A percentile compares a stretch with the other conserved stretches of the same genome.
phyloP scores from a whole-genome alignment of 2,113 vertebrate genomes.

The Brachirus orientalis region DNA sequence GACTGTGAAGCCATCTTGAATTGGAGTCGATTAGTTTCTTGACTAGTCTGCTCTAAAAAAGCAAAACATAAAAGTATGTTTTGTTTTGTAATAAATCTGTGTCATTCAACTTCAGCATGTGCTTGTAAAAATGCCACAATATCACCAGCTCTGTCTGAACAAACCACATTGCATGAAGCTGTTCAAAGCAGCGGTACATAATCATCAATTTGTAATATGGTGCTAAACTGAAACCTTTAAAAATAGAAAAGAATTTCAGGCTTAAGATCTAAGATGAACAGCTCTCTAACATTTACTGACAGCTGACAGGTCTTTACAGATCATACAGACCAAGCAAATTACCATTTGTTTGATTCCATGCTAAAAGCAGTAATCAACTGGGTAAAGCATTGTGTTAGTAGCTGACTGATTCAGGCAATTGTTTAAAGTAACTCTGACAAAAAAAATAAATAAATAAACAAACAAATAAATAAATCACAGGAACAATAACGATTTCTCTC shows the following conservation, averaged over 20 bases:
- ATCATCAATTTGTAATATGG: background rate
- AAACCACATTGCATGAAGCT: background rate
- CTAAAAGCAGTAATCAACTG: slow-evolving; percentile 39
- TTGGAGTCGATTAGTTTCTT: no score
- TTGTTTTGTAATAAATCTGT: no score
- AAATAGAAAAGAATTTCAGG: background rate
- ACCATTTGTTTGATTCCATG: slow-evolving; percentile 21
- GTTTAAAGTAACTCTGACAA: slow-evolving; percentile 32
- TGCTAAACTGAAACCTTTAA: background rate
- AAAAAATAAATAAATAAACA: background rate
- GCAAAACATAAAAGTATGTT: no score
- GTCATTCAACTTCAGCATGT: no score
- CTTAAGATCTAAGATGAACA: slow-evolving; percentile 2
- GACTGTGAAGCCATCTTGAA: no score
- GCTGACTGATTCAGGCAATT: slow-evolving; percentile 36
- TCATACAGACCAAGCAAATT: slow-evolving; percentile 16
- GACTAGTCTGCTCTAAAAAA: no score
- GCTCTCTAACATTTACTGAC: background rate
- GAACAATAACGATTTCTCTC: slow-evolving; percentile 23
- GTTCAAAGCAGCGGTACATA: no score
- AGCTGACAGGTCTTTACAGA: slow-evolving; percentile 16
- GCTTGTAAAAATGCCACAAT: no score
- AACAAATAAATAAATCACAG: background rate
- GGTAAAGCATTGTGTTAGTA: slow-evolving; percentile 26
- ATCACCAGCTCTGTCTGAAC: background rate